Evolutionary conservation across 2,888 invertebrate species (phyloP), one percentile per base, ranked within the genome.

Genomic region (Erebia ligea): DNA sequence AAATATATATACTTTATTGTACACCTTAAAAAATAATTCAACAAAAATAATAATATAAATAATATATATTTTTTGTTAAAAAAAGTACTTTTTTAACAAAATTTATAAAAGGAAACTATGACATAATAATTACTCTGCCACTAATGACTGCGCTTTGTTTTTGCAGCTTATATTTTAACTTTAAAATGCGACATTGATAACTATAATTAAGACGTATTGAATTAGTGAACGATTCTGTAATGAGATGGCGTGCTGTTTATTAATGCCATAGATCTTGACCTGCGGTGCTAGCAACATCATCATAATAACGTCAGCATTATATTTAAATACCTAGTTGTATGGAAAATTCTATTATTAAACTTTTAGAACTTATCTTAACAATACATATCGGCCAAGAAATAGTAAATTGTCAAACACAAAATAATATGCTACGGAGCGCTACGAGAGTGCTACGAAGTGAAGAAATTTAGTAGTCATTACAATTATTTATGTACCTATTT

Each of bases 201-300:
- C 52, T 64, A 40, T 64, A 64, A 64, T 64, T 64, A 64, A 64
- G 19, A 52, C 52, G n/a, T 64, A 64, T 40, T 54, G 40, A 52
- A 54, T 54, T 17, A 54, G 17, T 54, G 25, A 45, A 61, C 34
- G 34, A 64, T 45, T 42, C 8, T 11, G 13, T 13, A 11, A 17
- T 52, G 25, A 62, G 21, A 21, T 62, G 19, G 54, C 64, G 64
- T 64, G 64, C 8, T 17, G 64, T 40, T 17, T 11, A 54, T 64
- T 40, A 34, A 64, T 54, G 21, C 62, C 15, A 62, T 54, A 40
- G 64, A 54, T 54, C 64, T 54, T 64, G 64, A 64, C 52, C 64
- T 54, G 34, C 25, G 25, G 3, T 10, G 34, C 40, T 54, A 57
- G 21, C 21, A 25, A 15, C 56, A 25, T 57, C 56, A 57, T 25